Conservation (phyloP, 2,888 invertebrate genomes). For the Heteromurus nitidus region DNA sequence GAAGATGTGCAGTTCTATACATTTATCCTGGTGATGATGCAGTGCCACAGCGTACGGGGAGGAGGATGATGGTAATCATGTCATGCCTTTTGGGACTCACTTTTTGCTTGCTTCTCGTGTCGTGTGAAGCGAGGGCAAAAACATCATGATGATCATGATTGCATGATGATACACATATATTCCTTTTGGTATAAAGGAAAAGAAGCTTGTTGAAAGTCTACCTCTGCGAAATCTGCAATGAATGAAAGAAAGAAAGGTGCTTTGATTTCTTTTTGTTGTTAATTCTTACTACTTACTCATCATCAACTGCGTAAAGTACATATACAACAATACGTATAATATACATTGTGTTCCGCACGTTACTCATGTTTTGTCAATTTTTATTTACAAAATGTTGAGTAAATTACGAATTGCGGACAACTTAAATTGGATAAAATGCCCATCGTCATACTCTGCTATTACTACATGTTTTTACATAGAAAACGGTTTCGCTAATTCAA, state of each 20-base stretch:
- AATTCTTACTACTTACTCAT: constrained; percentile 22
- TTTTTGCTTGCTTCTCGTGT: constrained; percentile 39
- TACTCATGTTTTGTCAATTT: too few relatives aligned
- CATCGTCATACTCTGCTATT: too few relatives aligned
- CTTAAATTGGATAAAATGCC: background rate
- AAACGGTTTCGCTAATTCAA: background rate
- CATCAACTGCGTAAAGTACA: constrained; percentile 8
- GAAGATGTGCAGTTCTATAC: constrained; percentile 32
- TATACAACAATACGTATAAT: too few relatives aligned
- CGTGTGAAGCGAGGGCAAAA: constrained; percentile 36
- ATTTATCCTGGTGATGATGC: constrained; percentile 36
- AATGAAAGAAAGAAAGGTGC: constrained; percentile 52
- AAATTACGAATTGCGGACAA: background rate
- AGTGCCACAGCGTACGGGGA: too few relatives aligned
- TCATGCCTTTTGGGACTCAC: constrained; percentile 51
- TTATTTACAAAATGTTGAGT: background rate
- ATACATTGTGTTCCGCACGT: too few relatives aligned
- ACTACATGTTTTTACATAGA: constrained; percentile 10
- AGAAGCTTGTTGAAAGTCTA: constrained; percentile 1
- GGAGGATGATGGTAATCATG: constrained; percentile 31
- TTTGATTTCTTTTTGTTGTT: constrained; percentile 45
- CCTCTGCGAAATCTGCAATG: background rate
- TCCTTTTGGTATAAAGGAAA: constrained; percentile 35
- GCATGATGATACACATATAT: constrained; percentile 31
- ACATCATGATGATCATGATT: constrained; percentile 29